These are phyloP conservation scores for Tenodera sinensis DNA, from an alignment of 2,888 invertebrate genomes.

Conservation along the genomic window DNA sequence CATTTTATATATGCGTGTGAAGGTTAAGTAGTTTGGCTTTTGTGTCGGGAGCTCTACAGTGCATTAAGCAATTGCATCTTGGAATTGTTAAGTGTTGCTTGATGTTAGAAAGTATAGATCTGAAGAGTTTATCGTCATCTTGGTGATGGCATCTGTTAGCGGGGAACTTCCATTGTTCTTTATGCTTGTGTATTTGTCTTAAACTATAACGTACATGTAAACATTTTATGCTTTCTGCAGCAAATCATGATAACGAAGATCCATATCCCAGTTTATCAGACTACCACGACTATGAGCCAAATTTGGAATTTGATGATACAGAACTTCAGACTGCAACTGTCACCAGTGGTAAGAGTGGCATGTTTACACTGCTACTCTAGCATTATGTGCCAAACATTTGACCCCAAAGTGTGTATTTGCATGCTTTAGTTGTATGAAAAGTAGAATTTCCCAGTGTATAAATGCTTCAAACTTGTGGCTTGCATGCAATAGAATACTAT, in stretches of 20 bases:
- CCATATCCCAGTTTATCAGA: slow-evolving; percentile 84
- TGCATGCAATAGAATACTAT: too few species aligned
- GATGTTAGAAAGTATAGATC: not conserved
- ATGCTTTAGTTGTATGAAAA: too few species aligned
- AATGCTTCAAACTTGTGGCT: too few species aligned
- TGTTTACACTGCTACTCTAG: slow-evolving; percentile 28
- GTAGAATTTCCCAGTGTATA: too few species aligned
- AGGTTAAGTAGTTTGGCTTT: not conserved
- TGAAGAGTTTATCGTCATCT: not conserved
- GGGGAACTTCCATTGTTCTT: not conserved
- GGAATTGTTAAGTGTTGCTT: not conserved
- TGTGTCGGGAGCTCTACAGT: not conserved
- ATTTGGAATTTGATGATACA: slow-evolving; percentile 94
- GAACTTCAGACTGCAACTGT: slow-evolving; percentile 71
- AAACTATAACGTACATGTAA: slow-evolving; percentile 12
- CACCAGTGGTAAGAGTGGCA: slow-evolving; percentile 59
- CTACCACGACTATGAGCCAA: slow-evolving; percentile 91
- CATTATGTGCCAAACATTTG: not conserved
- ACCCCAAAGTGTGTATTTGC: too few species aligned
- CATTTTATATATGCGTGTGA: not conserved
- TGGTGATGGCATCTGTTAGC: not conserved
- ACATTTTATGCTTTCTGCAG: slow-evolving; percentile 31
- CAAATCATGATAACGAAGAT: slow-evolving; percentile 60
- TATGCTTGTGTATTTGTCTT: not conserved
- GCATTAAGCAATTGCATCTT: not conserved